Percentiles rank a stretch among this genome's conserved stretches.
Evolutionary conservation across 2,888 invertebrate species (phyloP).

Genomic region (Monopis laevigella): DNA sequence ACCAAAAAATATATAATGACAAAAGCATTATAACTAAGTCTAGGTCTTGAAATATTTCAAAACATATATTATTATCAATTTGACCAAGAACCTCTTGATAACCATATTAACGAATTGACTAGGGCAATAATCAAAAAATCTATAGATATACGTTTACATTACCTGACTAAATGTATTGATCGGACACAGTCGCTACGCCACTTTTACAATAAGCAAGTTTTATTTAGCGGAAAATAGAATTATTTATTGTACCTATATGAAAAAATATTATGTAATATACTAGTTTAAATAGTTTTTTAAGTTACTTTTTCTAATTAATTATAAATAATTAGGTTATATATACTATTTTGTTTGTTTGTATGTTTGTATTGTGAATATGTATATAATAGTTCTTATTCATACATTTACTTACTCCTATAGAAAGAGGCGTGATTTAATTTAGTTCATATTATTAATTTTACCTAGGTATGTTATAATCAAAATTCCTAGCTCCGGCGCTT

Average conservation of each 20-base stretch:
- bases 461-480: no score
- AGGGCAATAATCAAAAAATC: constrained; percentile 7
- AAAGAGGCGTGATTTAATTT: neutral
- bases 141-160: constrained; percentile 8
- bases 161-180: neutral
- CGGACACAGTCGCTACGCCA: neutral
- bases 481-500: no score
- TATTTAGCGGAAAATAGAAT: constrained; percentile 2
- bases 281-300: no score
- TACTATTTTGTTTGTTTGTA: no score
- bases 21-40: neutral
- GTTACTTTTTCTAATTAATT: no score
- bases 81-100: constrained; percentile 8
- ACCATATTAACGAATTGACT: constrained; percentile 5
- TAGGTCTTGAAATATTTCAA: constrained; percentile 5
- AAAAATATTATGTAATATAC: no score
- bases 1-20: constrained; percentile 2
- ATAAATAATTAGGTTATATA: no score
- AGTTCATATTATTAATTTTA: neutral
- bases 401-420: no score
- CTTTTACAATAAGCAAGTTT: neutral
- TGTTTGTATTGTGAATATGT: no score
- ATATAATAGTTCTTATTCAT: no score
- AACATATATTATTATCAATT: constrained; percentile 8
- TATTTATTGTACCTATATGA: no score